These are phyloP conservation scores for Camponotus vicinus DNA, from an alignment of 1,140 invertebrate genomes.

Conservation along the genomic window DNA sequence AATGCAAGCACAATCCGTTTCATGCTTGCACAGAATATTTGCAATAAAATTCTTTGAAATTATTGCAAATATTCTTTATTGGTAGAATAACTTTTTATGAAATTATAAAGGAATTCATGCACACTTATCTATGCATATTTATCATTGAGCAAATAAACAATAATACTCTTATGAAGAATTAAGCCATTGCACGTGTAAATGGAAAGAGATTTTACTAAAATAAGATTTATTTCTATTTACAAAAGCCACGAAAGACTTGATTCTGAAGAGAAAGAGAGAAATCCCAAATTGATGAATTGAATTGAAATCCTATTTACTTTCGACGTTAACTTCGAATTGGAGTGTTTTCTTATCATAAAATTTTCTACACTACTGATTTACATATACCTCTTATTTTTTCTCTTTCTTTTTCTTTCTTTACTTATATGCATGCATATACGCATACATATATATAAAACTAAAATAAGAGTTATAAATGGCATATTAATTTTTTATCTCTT, in stretches of 20 bases:
- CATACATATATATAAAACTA: too few species aligned
- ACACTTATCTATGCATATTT: neutral
- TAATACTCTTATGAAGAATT: neutral
- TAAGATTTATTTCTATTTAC: slow-evolving; percentile 2
- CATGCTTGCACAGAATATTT: slow-evolving; percentile 52
- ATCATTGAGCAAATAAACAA: neutral
- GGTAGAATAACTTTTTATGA: slow-evolving; percentile 8
- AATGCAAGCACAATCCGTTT: neutral
- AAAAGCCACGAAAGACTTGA: neutral
- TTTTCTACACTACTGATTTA: too few species aligned
- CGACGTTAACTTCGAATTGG: too few species aligned
- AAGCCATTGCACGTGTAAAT: neutral
- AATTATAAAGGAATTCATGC: neutral
- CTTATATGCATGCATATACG: too few species aligned
- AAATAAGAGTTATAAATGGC: too few species aligned
- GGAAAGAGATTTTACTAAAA: neutral
- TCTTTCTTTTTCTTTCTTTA: too few species aligned
- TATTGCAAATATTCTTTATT: neutral
- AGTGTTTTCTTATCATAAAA: too few species aligned
- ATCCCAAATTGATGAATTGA: too few species aligned
- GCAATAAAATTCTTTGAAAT: slow-evolving; percentile 44
- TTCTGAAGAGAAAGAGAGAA: slow-evolving; percentile 3
- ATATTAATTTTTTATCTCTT: too few species aligned
- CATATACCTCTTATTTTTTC: too few species aligned
- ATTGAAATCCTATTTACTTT: neutral